These are phyloP conservation scores for Mesorhabditis belari DNA, from an alignment of 2,888 invertebrate species.

Conservation along the genomic window DNA sequence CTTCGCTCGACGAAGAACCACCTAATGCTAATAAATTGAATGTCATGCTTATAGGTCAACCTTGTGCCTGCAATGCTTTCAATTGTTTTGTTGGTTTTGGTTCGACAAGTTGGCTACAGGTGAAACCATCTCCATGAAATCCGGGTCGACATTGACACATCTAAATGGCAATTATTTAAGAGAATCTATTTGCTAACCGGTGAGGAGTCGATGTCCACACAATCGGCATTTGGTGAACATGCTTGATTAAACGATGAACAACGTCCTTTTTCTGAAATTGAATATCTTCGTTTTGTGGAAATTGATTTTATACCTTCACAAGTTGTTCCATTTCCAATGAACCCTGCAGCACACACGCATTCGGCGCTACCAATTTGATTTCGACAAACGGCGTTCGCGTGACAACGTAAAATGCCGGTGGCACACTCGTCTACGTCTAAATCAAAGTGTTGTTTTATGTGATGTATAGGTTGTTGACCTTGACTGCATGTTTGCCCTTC, in stretches of 20 bases:
- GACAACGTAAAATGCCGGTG: constrained; percentile 64
- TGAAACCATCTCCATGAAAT: constrained; percentile 39
- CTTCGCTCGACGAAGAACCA: constrained; percentile 1
- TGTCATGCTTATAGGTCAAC: too few relatives aligned
- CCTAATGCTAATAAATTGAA: neutral
- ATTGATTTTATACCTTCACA: constrained; percentile 29
- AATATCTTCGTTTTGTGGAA: neutral
- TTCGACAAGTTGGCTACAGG: constrained; percentile 11
- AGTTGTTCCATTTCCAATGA: constrained; percentile 35
- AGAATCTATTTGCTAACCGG: constrained; percentile 4
- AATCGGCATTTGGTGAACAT: constrained; percentile 37
- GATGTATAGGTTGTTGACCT: constrained; percentile 15
- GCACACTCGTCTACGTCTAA: constrained; percentile 82
- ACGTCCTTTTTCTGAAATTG: constrained; percentile 15
- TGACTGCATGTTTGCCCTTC: constrained; percentile 38
- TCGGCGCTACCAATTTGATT: constrained; percentile 72
- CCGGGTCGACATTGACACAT: constrained; percentile 40
- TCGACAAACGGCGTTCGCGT: constrained; percentile 72
- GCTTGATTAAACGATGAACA: constrained; percentile 30
- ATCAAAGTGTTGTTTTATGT: neutral
- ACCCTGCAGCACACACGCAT: constrained; percentile 41
- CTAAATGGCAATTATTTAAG: constrained; percentile 2
- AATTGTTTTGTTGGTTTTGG: too few relatives aligned
- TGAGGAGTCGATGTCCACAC: constrained; percentile 19
- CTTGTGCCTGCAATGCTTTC: neutral